Conservation (phyloP, 2,888 invertebrate genomes). For the Hemaris fuciformis region DNA sequence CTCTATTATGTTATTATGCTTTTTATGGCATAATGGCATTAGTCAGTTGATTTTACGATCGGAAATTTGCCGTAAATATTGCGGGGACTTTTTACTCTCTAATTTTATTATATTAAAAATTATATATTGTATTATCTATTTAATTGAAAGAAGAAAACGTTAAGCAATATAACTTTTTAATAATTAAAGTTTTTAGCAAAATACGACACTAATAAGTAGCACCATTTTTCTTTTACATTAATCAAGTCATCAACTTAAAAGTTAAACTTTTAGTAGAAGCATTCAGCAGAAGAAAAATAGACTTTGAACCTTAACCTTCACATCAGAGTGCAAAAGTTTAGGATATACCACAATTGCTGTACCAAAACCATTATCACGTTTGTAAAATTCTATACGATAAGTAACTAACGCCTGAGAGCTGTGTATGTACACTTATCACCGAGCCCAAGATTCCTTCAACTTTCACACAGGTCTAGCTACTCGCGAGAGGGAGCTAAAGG, state of each 20-base stretch:
- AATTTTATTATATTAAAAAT: background rate
- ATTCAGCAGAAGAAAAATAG: too few relatives aligned
- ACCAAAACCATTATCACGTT: too few relatives aligned
- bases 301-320: too few relatives aligned
- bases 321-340: too few relatives aligned
- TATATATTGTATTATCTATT: background rate
- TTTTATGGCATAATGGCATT: slow-evolving; percentile 5
- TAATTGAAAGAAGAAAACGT: background rate
- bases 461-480: slow-evolving; percentile 13
- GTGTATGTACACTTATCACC: background rate
- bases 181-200: too few relatives aligned
- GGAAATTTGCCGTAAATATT: background rate
- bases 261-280: too few relatives aligned
- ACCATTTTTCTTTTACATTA: too few relatives aligned
- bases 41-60: slow-evolving; percentile 8
- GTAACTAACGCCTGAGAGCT: background rate
- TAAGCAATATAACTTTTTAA: too few relatives aligned
- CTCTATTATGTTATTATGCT: background rate
- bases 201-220: too few relatives aligned
- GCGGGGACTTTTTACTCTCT: background rate
- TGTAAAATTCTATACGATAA: background rate
- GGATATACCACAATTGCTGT: too few relatives aligned
- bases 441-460: background rate
- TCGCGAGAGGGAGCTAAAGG: slow-evolving; percentile 36
- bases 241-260: too few relatives aligned